Percentiles rank a stretch among this genome's conserved stretches.
Evolutionary conservation across 2,888 invertebrate species (phyloP).

Genomic region (Spisula solida): DNA sequence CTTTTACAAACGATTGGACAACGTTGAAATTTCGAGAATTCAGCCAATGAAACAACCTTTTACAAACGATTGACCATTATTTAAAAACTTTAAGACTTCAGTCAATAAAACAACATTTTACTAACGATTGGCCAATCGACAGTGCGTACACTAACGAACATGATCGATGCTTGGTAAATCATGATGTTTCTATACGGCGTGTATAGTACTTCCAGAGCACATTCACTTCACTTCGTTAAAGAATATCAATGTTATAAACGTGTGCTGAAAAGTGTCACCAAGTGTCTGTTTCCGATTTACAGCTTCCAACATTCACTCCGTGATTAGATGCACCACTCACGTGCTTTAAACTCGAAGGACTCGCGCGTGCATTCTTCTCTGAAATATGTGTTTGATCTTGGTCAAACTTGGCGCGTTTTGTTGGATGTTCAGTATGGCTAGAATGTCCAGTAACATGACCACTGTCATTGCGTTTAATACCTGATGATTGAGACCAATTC

Average conservation of each 20-base stretch:
- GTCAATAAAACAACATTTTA: no score
- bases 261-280: neutral
- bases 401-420: conserved; percentile 31
- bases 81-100: no score
- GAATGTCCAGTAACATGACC: neutral
- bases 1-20: no score
- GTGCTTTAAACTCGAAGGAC: neutral
- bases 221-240: neutral
- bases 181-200: no score
- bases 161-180: no score
- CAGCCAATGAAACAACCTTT: no score
- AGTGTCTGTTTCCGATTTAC: conserved; percentile 14
- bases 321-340: neutral
- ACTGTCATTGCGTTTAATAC: conserved; percentile 16
- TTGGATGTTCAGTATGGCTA: neutral
- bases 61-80: no score
- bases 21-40: no score
- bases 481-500: conserved; percentile 28
- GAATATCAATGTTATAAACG: neutral
- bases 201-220: no score
- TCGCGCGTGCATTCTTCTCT: conserved; percentile 23
- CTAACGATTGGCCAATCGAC: no score
- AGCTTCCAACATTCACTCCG: neutral
- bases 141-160: no score
- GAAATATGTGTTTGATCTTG: conserved; percentile 15